Evolutionary conservation across 1,140 invertebrate genomes (phyloP), one percentile per base, ranked within the genome.

Genomic region (Drosophila novamexicana): DNA sequence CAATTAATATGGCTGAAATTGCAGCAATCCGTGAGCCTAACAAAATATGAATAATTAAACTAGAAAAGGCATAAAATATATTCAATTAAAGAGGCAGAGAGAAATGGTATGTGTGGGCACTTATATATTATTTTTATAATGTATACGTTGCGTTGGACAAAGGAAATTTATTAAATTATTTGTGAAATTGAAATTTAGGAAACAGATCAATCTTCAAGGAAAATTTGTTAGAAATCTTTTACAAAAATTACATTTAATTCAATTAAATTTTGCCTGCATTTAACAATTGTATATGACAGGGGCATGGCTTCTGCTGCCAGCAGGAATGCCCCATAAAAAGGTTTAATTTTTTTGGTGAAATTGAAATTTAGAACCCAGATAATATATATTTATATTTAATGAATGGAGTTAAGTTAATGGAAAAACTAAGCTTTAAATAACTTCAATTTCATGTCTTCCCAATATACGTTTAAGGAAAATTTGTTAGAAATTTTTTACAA

Each of bases 1-100:
- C 82, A 78, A 71, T 86, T 73, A 71, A 86, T 74, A 66, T 71
- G 67, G 29, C 69, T 69, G 37, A 68, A 49, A 73, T 73, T 73
- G 61, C 70, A 70, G 34, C 34, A 8, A 36, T 39, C 22, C n/a
- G 9, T 14, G 36, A 54, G 34, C 9, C 36, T 63, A 39, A 10
- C 44, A 52, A 61, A 37, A 56, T 65, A 29, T 72, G 39, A 72
- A 50, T 72, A 58, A 72, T 66, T 42, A 14, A 40, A 18, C 22
- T 18, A 5, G 12, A 42, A 45, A 44, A 6, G 39, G 7, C 58
- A 29, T 14, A 12, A 18, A 14, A 45, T 14, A 59, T 42, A 42
- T 57, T 42, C 32, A 18, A 6, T 16, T 18, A 54, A 9, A 8
- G 8, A 16, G 10, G 6, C 8, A 18, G 6, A 42, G 10, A 29